These are phyloP conservation scores for Karalla daura DNA, from an alignment of 2,797 vertebrate species.

Conservation along the genomic window DNA sequence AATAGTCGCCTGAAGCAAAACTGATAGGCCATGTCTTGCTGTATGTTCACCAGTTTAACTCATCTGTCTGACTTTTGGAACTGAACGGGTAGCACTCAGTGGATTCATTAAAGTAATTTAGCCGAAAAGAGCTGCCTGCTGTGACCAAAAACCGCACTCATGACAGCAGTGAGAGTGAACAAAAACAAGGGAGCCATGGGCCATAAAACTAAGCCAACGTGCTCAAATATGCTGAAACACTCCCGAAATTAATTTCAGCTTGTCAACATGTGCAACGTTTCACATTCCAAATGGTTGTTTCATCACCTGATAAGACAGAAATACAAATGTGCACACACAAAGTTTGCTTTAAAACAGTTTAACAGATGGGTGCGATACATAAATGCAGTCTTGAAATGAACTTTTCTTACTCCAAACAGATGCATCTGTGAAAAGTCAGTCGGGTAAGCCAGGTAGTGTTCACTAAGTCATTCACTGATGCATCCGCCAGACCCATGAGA, in stretches of 20 bases:
- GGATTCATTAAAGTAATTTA: neutral
- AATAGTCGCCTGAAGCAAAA: too few relatives aligned
- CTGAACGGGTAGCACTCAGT: too few relatives aligned
- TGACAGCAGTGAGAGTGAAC: neutral
- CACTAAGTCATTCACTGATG: slow-evolving; percentile 50
- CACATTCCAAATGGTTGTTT: neutral
- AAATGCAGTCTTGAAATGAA: slow-evolving; percentile 1
- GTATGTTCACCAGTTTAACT: neutral
- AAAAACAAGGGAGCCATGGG: neutral
- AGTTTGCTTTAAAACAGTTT: neutral
- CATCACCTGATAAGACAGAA: neutral
- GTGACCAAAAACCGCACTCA: neutral
- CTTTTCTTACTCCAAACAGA: neutral
- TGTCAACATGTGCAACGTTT: neutral
- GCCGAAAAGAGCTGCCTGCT: neutral
- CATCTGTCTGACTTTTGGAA: neutral
- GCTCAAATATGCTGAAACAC: neutral
- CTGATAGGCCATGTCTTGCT: neutral
- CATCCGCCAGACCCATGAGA: slow-evolving; percentile 53
- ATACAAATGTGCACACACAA: neutral
- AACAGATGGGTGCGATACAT: neutral
- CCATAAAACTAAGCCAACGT: neutral
- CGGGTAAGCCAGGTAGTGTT: slow-evolving; percentile 31
- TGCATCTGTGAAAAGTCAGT: slow-evolving; percentile 4
- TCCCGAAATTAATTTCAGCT: neutral